These are phyloP conservation scores for Anastatus disparis DNA, from an alignment of 1,140 invertebrate species.

Conservation along the genomic window DNA sequence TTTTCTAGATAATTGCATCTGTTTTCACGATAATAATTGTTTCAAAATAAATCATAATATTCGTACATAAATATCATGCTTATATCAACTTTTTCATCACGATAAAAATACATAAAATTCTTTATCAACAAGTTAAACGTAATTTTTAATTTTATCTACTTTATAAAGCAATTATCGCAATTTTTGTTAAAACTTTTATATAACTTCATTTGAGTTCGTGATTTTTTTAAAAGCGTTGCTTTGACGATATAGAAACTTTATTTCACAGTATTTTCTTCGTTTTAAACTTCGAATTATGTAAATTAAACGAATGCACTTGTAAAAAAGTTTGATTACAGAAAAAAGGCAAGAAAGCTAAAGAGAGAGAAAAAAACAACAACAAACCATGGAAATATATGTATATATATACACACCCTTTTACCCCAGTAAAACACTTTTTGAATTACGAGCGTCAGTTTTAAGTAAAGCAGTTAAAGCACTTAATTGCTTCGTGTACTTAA, in stretches of 20 bases:
- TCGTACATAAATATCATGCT: too few relatives aligned
- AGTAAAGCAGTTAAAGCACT: background rate
- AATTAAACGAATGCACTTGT: slow-evolving; percentile 26
- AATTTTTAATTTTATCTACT: too few relatives aligned
- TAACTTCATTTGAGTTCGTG: background rate
- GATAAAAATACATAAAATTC: too few relatives aligned
- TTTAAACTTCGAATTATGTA: slow-evolving; percentile 8
- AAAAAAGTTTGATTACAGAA: slow-evolving; percentile 19
- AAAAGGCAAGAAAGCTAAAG: background rate
- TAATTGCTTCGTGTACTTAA: background rate
- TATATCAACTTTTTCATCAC: too few relatives aligned
- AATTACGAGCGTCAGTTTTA: background rate
- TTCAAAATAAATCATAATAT: too few relatives aligned
- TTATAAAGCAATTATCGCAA: too few relatives aligned
- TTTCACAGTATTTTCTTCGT: slow-evolving; percentile 15
- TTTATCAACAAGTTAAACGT: too few relatives aligned
- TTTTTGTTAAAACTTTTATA: slow-evolving; percentile 6
- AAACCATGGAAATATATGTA: too few relatives aligned
- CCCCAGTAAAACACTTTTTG: background rate
- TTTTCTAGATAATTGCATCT: too few relatives aligned
- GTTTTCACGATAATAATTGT: too few relatives aligned
- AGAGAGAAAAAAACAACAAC: background rate
- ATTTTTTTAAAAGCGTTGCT: slow-evolving; percentile 12
- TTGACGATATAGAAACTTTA: background rate
- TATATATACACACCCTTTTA: too few relatives aligned